A percentile compares a stretch with the other conserved stretches of the same genome.
phyloP scores from a whole-genome alignment of 2,888 invertebrate genomes.

The Chymomyza caudatula region DNA sequence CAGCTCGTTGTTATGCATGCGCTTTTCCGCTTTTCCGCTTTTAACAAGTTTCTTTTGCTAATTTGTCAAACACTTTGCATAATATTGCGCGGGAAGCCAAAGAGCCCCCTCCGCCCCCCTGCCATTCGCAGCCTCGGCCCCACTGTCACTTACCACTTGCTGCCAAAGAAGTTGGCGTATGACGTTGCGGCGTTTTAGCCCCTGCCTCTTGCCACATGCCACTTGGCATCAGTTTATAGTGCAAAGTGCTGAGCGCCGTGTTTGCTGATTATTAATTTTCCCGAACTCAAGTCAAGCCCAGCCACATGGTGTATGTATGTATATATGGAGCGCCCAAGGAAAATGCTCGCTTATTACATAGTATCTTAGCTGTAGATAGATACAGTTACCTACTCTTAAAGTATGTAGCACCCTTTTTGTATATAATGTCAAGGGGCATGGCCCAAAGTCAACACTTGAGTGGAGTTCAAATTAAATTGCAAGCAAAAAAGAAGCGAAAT shows the following conservation, averaged over 20 bases:
- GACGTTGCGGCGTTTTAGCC: neutral
- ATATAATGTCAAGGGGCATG: neutral
- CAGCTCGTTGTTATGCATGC: slow-evolving; percentile 68
- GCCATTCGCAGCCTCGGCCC: neutral
- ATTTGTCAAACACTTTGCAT: slow-evolving; percentile 74
- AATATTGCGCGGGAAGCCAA: slow-evolving; percentile 53
- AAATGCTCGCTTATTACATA: neutral
- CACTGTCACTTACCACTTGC: neutral
- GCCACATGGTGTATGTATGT: neutral
- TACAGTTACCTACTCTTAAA: neutral
- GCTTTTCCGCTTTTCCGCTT: slow-evolving; percentile 62
- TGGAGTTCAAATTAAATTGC: neutral
- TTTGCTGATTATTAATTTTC: slow-evolving; percentile 3
- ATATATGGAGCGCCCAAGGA: neutral
- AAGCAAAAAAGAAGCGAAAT: neutral
- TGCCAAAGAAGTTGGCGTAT: neutral
- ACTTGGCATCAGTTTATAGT: neutral
- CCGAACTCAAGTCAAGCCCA: neutral
- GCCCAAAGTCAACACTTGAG: neutral
- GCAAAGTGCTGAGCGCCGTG: slow-evolving; percentile 24
- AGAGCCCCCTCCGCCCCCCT: slow-evolving; percentile 10
- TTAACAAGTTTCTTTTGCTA: slow-evolving; percentile 70
- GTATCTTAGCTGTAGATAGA: neutral
- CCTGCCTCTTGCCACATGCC: neutral
- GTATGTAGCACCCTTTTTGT: neutral